These are phyloP conservation scores for Stictocephala bisonia DNA, from an alignment of 2,888 invertebrate species.

Conservation along the genomic window DNA sequence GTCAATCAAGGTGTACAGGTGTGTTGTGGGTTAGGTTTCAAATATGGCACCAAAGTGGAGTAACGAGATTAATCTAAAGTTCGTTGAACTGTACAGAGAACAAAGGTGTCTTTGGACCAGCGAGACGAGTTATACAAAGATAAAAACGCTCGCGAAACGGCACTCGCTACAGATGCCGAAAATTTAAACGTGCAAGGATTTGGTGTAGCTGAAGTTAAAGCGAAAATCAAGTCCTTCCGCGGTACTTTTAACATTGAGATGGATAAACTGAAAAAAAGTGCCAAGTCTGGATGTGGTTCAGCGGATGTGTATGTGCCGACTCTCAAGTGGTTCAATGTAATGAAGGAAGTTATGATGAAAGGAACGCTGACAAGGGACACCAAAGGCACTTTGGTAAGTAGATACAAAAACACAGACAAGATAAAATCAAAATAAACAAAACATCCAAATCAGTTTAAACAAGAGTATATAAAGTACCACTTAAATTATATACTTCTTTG, in stretches of 20 bases:
- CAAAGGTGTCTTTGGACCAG: slow-evolving; percentile 27
- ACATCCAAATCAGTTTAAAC: not conserved
- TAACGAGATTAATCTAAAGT: not conserved
- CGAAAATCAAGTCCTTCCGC: slow-evolving; percentile 38
- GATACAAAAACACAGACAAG: not conserved
- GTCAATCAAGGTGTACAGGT: not conserved
- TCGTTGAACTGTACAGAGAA: not conserved
- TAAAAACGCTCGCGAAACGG: slow-evolving; percentile 26
- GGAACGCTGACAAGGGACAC: slow-evolving; percentile 22
- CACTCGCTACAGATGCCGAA: not conserved
- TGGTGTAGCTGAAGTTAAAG: slow-evolving; percentile 24
- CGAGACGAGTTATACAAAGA: too few relatives aligned
- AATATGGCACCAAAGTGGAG: slow-evolving; percentile 20
- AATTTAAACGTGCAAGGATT: slow-evolving; percentile 30
- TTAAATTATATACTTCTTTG: not conserved
- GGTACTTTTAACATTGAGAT: slow-evolving; percentile 11
- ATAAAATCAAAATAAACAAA: not conserved
- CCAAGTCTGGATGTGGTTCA: slow-evolving; percentile 31
- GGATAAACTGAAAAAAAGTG: slow-evolving; percentile 28
- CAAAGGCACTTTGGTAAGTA: slow-evolving; percentile 15
- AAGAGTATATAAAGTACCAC: not conserved
- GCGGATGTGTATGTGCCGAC: slow-evolving; percentile 40
- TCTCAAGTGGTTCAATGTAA: slow-evolving; percentile 39
- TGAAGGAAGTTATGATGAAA: slow-evolving; percentile 33
- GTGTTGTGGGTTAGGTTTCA: slow-evolving; percentile 12